Evolutionary conservation across 2,888 invertebrate species (phyloP).

Genomic region (Clepsis dumicolana): DNA sequence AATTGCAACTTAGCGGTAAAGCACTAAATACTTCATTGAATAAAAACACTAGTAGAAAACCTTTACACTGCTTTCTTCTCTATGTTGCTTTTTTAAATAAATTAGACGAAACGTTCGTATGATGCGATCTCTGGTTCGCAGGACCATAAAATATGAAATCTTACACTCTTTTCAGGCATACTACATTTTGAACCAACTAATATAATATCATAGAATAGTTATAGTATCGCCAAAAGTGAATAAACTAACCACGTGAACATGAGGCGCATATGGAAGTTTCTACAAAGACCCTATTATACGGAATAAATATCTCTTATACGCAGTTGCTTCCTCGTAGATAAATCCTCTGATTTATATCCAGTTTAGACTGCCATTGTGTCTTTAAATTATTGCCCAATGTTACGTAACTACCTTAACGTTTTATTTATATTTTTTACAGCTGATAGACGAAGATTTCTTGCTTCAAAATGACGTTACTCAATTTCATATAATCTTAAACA

Average conservation of each 20-base stretch:
- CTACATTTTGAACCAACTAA: too few relatives aligned
- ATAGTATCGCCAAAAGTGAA: too few relatives aligned
- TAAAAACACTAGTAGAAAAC: constrained; percentile 13
- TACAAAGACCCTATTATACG: constrained; percentile 14
- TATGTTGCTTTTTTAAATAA: not conserved
- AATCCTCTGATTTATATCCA: constrained; percentile 7
- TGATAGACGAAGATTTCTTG: constrained; percentile 33
- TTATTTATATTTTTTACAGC: constrained; percentile 6
- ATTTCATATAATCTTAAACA: constrained; percentile 21
- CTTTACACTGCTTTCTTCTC: not conserved
- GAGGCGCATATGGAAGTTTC: not conserved
- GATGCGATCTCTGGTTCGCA: not conserved
- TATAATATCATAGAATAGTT: too few relatives aligned
- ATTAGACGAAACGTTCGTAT: not conserved
- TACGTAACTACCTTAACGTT: constrained; percentile 25
- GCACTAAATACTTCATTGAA: constrained; percentile 38
- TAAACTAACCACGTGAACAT: not conserved
- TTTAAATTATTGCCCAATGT: constrained; percentile 24
- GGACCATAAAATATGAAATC: not conserved
- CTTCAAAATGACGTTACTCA: constrained; percentile 26
- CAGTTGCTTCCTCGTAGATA: constrained; percentile 15
- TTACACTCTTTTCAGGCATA: too few relatives aligned
- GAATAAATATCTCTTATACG: not conserved
- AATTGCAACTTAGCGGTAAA: constrained; percentile 40
- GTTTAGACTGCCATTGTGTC: constrained; percentile 14